These are phyloP conservation scores for Gopherus evgoodei DNA, from an alignment of 2,113 vertebrate species.

Conservation along the genomic window DNA sequence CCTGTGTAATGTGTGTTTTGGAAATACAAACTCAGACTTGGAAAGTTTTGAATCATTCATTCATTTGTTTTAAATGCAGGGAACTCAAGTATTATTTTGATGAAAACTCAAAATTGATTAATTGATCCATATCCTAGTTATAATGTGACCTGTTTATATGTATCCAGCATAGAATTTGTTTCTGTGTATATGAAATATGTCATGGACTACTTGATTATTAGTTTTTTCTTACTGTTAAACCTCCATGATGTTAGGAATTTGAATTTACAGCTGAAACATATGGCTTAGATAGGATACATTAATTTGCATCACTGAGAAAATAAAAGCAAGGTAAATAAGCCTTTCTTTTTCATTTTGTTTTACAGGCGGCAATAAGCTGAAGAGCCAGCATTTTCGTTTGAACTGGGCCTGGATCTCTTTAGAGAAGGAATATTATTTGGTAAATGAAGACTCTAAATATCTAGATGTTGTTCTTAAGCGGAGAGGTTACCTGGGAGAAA, in stretches of 20 bases:
- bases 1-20: neutral
- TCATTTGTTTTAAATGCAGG: neutral
- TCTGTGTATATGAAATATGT: neutral
- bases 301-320: constrained; percentile 49
- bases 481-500: constrained; percentile 95
- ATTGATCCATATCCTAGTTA: neutral
- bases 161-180: neutral
- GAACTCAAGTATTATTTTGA: neutral
- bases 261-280: neutral
- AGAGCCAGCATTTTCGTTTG: constrained; percentile 90
- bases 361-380: constrained; percentile 92
- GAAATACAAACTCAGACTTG: neutral
- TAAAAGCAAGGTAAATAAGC: neutral
- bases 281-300: neutral
- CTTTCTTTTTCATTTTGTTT: constrained; percentile 41
- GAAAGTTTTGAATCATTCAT: neutral
- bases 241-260: neutral
- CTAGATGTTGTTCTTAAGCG: constrained; percentile 91
- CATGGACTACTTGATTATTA: neutral
- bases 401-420: constrained; percentile 98
- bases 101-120: neutral
- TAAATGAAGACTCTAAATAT: constrained; percentile 92
- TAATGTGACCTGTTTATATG: neutral
- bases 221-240: neutral
- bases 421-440: constrained; percentile 89